These are phyloP conservation scores for Drosophila micromelanica DNA, from an alignment of 1,140 invertebrate species.

Conservation along the genomic window DNA sequence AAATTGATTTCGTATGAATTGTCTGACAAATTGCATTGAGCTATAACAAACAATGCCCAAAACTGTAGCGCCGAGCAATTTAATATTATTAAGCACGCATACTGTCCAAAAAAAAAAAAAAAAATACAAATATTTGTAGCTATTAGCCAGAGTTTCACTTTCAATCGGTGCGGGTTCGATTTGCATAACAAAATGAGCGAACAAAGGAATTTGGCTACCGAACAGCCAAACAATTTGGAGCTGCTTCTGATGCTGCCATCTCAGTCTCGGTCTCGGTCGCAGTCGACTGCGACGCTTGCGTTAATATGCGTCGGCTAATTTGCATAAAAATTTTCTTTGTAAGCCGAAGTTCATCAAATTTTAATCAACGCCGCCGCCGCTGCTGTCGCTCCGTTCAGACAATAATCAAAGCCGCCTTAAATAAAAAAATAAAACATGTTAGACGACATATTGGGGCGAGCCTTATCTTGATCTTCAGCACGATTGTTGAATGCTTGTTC, in stretches of 20 bases:
- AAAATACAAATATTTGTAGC: slow-evolving; percentile 42
- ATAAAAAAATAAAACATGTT: slow-evolving; percentile 66
- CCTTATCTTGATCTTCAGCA: slow-evolving; percentile 71
- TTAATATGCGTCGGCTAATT: slow-evolving; percentile 42
- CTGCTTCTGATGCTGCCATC: slow-evolving; percentile 33
- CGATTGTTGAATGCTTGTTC: slow-evolving; percentile 59
- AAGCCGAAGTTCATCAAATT: slow-evolving; percentile 78
- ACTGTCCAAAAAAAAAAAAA: slow-evolving; percentile 53
- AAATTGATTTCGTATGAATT: slow-evolving; percentile 58
- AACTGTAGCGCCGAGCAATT: slow-evolving; percentile 56
- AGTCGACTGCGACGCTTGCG: slow-evolving; percentile 24
- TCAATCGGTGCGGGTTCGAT: slow-evolving; percentile 57
- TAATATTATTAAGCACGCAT: slow-evolving; percentile 75
- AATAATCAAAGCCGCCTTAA: slow-evolving; percentile 44
- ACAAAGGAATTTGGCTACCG: slow-evolving; percentile 79
- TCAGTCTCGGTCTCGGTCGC: slow-evolving; percentile 30
- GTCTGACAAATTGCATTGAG: slow-evolving; percentile 73
- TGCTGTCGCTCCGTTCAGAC: slow-evolving; percentile 12
- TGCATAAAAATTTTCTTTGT: slow-evolving; percentile 75
- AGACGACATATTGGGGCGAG: slow-evolving; percentile 54
- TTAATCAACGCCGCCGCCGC: slow-evolving; percentile 68
- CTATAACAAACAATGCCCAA: slow-evolving; percentile 46
- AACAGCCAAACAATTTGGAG: slow-evolving; percentile 74
- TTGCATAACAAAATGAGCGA: slow-evolving; percentile 80
- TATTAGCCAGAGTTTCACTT: slow-evolving; percentile 64